Evolutionary conservation across 2,113 vertebrate genomes (phyloP).

Genomic region (Strix aluco): DNA sequence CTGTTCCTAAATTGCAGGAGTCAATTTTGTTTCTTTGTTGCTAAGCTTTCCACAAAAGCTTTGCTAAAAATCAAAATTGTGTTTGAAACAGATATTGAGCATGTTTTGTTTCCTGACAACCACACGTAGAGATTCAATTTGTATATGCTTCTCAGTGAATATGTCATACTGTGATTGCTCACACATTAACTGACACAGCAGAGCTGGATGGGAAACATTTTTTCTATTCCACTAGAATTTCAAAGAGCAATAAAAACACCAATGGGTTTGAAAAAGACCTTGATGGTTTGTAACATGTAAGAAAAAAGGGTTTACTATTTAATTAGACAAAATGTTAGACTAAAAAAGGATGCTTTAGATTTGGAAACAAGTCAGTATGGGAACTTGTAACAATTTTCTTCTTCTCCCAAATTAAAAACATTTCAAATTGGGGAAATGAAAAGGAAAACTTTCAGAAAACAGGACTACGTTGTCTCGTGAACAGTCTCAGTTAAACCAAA

Average conservation of each 20-base stretch:
- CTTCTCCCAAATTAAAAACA: neutral
- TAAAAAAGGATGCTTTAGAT: neutral
- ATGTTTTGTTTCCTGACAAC: conserved; percentile 62
- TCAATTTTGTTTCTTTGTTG: conserved; percentile 2
- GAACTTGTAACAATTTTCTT: neutral
- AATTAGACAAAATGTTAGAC: neutral
- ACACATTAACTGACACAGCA: conserved; percentile 38
- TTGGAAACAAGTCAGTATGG: neutral
- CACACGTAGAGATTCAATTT: conserved; percentile 60
- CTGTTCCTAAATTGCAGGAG: neutral
- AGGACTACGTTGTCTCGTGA: neutral
- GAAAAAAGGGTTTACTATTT: neutral
- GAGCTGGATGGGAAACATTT: neutral
- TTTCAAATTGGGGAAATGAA: neutral
- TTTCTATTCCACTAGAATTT: neutral
- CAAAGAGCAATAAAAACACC: neutral
- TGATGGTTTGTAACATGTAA: neutral
- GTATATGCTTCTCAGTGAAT: neutral
- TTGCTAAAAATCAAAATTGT: conserved; percentile 21
- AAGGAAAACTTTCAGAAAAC: neutral
- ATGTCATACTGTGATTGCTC: conserved; percentile 48
- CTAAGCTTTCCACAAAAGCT: conserved; percentile 8
- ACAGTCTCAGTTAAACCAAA: neutral
- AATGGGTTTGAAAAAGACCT: neutral
- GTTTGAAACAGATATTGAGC: conserved; percentile 31